Percentiles rank a stretch among this genome's conserved stretches.
Conservation (phyloP, 2,888 invertebrate species). For the Chrysomela aeneicollis region DNA sequence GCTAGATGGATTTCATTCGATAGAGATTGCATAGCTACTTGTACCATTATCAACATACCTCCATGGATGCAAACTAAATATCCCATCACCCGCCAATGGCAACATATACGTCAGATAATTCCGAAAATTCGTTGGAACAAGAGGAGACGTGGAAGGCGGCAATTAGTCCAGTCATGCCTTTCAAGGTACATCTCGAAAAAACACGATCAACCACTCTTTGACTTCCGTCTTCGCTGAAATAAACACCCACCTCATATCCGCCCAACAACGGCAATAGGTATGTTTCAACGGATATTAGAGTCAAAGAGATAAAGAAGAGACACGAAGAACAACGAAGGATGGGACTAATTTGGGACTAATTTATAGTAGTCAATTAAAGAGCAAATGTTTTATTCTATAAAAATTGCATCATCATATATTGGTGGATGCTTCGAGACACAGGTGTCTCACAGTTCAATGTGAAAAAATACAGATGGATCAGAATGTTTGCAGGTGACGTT, state of each 20-base stretch:
- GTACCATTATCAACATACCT: neutral
- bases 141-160: constrained; percentile 29
- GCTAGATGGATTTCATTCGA: neutral
- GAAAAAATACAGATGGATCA: no score
- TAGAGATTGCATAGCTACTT: neutral
- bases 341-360: no score
- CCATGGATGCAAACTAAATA: neutral
- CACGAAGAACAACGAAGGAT: no score
- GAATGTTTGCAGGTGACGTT: no score
- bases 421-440: no score
- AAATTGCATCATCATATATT: no score
- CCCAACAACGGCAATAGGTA: constrained; percentile 25
- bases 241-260: constrained; percentile 47
- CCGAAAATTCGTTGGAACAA: constrained; percentile 27
- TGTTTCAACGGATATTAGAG: neutral
- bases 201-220: constrained; percentile 46
- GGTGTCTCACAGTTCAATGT: no score
- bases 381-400: no score
- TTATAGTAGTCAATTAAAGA: no score
- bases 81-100: constrained; percentile 17
- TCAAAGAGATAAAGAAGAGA: neutral
- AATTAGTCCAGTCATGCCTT: constrained; percentile 40
- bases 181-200: constrained; percentile 35
- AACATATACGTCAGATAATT: constrained; percentile 14
- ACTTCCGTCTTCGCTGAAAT: constrained; percentile 45